Evolutionary conservation across 92 coral and sea anemone genomes (phyloP), one percentile per base, ranked within the genome.

Genomic region (Anthopleura xanthogrammica): DNA sequence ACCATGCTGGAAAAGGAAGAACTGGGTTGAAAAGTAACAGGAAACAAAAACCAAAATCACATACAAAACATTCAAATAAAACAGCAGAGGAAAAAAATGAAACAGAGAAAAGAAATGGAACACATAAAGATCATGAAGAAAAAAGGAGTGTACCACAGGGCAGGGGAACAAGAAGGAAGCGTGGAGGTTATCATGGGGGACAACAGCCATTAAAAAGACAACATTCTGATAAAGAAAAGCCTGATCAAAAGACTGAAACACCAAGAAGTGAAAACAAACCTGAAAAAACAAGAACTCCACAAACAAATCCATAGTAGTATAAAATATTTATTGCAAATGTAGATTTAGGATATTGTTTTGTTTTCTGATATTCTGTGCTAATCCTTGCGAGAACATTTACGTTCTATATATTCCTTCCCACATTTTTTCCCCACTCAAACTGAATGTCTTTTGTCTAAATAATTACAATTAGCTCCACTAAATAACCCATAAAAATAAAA

Each of bases 161-260:
- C 43, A 78, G 48, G 74, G 77, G 20, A 50, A 16, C 62, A 48
- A 71, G 77, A 24, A 68, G 77, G 74, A 86, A 86, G 52, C 74
- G 85, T 24, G 78, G 89, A 5, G 46, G 84, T 12, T 8, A 23
- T 19, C 91, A 80, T 84, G 85, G 73, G 48, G 78, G 91, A 20
- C 85, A 39, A 12, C 76, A 75, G 54, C 76, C 82, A 72, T 74
- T 79, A 7, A 72, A 72, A 41, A 81, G 77, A 70, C 84, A 2
- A 46, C 60, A 81, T 68, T n/a, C 56, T 16, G 83, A 80, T 60
- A 80, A 80, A 72, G 70, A 62, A 19, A 62, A 6, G 29, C 70
- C 29, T n/a, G 9, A n/a, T 62, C 36, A 62, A 7, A 62, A 7
- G 70, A 62, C 70, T 62, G 70, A 62, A 62, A 7, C 29, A 62